Percentiles rank a stretch among this genome's conserved stretches.
phyloP scores from a whole-genome alignment of 2,888 invertebrate genomes.

The Coenonympha arcania region DNA sequence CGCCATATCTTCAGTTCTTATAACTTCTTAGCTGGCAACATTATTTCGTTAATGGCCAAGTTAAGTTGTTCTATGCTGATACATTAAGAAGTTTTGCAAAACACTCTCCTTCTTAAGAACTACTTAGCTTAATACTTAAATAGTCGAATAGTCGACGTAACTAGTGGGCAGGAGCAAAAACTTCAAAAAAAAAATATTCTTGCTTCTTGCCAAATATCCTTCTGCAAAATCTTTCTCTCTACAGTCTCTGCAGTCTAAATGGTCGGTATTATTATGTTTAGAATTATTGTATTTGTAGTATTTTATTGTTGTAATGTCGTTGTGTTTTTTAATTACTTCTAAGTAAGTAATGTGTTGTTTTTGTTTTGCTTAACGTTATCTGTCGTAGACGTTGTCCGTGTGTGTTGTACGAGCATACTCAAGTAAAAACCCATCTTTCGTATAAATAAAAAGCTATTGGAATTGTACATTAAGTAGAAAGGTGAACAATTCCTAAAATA shows the following conservation, averaged over 20 bases:
- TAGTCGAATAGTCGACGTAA: slow-evolving; percentile 2
- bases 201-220: slow-evolving; percentile 1
- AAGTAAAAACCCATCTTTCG: no score
- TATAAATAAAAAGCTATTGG: no score
- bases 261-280: no score
- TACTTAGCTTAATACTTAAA: not conserved
- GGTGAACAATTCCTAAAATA: no score
- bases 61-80: slow-evolving; percentile 7
- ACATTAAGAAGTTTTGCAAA: slow-evolving; percentile 11
- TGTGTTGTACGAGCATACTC: no score
- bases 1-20: not conserved
- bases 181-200: not conserved
- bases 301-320: no score
- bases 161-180: not conserved
- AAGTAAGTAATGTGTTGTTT: not conserved
- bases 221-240: not conserved
- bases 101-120: slow-evolving; percentile 7
- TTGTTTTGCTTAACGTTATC: not conserved
- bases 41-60: slow-evolving; percentile 12
- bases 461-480: no score
- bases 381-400: no score
- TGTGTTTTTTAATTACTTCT: not conserved
- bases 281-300: no score
- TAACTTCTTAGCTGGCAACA: slow-evolving; percentile 4
- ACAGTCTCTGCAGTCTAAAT: not conserved